A percentile compares a stretch with the other conserved stretches of the same genome.
phyloP scores from a whole-genome alignment of 2,797 vertebrate genomes.

The Platalea minor region DNA sequence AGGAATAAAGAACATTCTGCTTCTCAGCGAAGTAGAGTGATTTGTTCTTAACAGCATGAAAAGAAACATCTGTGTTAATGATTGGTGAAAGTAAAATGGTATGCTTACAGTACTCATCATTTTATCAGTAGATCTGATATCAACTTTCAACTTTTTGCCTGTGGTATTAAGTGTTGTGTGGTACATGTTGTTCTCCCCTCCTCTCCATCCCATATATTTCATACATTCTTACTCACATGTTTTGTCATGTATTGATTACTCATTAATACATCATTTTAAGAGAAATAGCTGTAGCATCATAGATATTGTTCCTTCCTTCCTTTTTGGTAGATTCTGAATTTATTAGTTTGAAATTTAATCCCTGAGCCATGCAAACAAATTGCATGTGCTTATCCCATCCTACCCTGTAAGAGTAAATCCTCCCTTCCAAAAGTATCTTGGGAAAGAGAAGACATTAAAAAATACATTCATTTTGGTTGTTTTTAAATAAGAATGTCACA shows the following conservation, averaged over 20 bases:
- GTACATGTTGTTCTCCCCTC: not conserved
- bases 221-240: not conserved
- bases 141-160: not conserved
- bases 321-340: not conserved
- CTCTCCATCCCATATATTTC: not conserved
- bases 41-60: not conserved
- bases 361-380: not conserved
- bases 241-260: not conserved
- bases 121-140: not conserved
- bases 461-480: not conserved
- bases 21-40: constrained; percentile 6
- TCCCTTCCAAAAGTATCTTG: not conserved
- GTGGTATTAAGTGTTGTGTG: not conserved
- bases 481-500: not conserved
- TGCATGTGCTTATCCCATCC: not conserved
- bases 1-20: constrained; percentile 38
- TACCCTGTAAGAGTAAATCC: not conserved
- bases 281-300: not conserved
- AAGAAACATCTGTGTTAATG: not conserved
- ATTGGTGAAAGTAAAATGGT: constrained; percentile 57
- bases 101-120: not conserved
- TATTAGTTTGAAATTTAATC: not conserved
- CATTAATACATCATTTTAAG: not conserved
- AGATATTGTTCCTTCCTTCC: not conserved
- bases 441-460: not conserved